phyloP scores from a whole-genome alignment of 2,113 vertebrate genomes.

The Sylvilagus bachmani region DNA sequence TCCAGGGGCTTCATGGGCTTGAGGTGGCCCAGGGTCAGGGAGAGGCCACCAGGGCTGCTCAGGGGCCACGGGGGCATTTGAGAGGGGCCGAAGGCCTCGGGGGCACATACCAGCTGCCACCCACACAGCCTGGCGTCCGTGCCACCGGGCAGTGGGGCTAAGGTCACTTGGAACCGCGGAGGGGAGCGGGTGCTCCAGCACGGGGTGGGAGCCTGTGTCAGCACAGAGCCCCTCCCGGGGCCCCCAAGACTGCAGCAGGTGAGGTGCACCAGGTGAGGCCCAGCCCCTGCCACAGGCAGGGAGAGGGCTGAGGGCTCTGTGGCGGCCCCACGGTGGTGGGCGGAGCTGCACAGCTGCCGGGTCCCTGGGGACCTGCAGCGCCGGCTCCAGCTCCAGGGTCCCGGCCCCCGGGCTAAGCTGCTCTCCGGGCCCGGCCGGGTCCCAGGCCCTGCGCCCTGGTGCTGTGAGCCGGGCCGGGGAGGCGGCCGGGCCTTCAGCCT shows the following conservation, averaged over 20 bases:
- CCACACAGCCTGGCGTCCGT: conserved; percentile 74
- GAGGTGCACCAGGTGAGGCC: not conserved
- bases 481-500: too few relatives aligned
- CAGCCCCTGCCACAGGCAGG: fast-evolving
- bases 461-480: too few relatives aligned
- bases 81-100: conserved; percentile 71
- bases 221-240: not conserved
- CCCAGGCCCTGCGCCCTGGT: too few relatives aligned
- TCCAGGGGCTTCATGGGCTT: not conserved
- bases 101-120: conserved; percentile 73
- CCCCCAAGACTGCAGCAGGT: not conserved
- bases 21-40: not conserved
- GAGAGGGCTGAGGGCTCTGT: not conserved
- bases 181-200: not conserved
- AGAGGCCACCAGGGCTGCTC: conserved; percentile 18
- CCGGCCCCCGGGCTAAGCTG: too few relatives aligned
- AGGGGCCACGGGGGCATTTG: conserved; percentile 59
- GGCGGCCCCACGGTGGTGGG: too few relatives aligned
- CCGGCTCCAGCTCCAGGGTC: not conserved
- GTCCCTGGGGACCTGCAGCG: fast-evolving
- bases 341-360: not conserved
- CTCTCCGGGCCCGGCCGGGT: too few relatives aligned
- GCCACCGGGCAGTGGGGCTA: conserved; percentile 53
- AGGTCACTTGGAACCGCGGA: conserved; percentile 72
- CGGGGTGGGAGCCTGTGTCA: not conserved